Base-by-base conservation (phyloP, 1,140 invertebrate genomes). In the Euschistus heros region DNA sequence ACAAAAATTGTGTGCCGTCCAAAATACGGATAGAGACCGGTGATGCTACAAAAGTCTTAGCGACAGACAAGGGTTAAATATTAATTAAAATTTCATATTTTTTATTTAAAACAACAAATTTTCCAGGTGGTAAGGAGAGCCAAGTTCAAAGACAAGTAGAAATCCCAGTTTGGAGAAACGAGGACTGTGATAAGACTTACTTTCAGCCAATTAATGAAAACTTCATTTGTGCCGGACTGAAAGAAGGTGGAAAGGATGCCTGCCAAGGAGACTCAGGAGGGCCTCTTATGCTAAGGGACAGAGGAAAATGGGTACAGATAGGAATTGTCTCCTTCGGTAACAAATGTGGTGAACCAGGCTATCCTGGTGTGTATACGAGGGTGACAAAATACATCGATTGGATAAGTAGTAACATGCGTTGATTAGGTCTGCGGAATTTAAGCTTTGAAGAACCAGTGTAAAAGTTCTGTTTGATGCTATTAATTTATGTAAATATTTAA, bases 291-390 rank as follows among this genome's bases (percentile, higher is more conserved):
- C 80, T 93, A 67, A 81, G 82, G 67, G 78, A 82, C 54, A 82
- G 86, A 24, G 83, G 84, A 0, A 79, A 82, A 57, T 94, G 91
- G 89, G 85, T 85, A 18, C 88, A 94, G 71, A 84, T 94, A 54
- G 92, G 92, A 18, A 86, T 95, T 0, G 92, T 94, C 0, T 92
- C 89, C 0, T 94, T 93, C 74, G 92, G 92, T 5, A 93, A 93
- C 75, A 91, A 92, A 73, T 94, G 90, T 70, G 89, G 89, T 0
- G 89, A 92, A 72, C 88, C 89, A 0, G 88, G 88, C 2, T 91
- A 91, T 74, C 89, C 89, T 0, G 89, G 88, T 2, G 88, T 92
- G 17, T 88, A 88, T 69, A 89, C 82, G 1, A 77, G 83, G 50
- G 75, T 85, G n/a, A 82, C 81, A 2, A 77, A 83, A 70, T 85